Conservation (phyloP, 1,140 invertebrate genomes). For the Drosophila setifemur region DNA sequence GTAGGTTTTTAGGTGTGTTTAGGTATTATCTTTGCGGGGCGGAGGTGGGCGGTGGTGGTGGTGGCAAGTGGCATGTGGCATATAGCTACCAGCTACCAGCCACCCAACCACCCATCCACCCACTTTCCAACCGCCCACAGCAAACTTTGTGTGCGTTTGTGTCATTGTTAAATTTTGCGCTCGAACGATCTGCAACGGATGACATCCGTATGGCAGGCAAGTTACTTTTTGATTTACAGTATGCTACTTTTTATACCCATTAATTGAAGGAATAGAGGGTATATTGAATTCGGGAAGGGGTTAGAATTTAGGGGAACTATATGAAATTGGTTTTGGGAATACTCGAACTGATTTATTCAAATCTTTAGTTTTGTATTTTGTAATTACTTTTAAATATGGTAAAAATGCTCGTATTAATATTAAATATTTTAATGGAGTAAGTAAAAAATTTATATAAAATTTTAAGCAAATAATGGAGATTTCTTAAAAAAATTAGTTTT, state of each 20-base stretch:
- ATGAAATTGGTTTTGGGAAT: too few relatives aligned
- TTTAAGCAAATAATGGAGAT: too few relatives aligned
- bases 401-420: too few relatives aligned
- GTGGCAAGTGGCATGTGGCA: conserved; percentile 32
- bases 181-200: conserved; percentile 80
- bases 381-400: too few relatives aligned
- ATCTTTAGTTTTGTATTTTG: too few relatives aligned
- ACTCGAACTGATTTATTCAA: too few relatives aligned
- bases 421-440: too few relatives aligned
- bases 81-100: conserved; percentile 3
- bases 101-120: neutral
- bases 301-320: too few relatives aligned
- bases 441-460: too few relatives aligned
- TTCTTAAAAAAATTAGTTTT: too few relatives aligned
- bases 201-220: conserved; percentile 75
- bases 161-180: conserved; percentile 82
- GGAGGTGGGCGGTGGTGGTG: neutral
- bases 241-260: conserved; percentile 46
- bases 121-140: conserved; percentile 10
- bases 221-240: conserved; percentile 81
- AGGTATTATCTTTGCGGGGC: conserved; percentile 67
- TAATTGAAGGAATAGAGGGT: neutral
- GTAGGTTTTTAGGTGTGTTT: conserved; percentile 74
- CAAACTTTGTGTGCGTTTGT: conserved; percentile 66
- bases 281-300: too few relatives aligned